Conservation (phyloP, 2,797 vertebrate genomes). For the Callimico goeldii region DNA sequence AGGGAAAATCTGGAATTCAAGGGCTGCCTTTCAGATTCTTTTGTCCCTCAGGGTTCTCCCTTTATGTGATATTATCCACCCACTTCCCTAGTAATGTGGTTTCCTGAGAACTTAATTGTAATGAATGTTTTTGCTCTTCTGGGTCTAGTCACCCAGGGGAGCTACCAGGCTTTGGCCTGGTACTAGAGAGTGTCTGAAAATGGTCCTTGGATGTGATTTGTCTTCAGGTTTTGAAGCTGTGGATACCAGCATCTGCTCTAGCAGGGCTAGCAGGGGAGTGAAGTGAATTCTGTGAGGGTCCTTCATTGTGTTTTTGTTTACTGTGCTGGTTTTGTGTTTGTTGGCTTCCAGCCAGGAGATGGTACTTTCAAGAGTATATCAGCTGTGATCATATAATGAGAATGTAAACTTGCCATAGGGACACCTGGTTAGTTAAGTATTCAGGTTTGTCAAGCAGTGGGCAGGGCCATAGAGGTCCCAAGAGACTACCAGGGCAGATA, state of each 20-base stretch:
- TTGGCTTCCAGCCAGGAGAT: neutral
- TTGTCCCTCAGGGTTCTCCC: neutral
- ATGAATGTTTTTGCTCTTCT: neutral
- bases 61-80: neutral
- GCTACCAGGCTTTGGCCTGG: neutral
- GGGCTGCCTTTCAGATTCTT: neutral
- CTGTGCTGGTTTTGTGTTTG: neutral
- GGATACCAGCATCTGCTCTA: neutral
- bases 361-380: neutral
- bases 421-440: neutral
- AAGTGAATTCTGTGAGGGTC: neutral
- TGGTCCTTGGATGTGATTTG: neutral
- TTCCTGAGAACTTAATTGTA: neutral
- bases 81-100: neutral
- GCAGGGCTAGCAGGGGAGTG: neutral
- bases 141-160: neutral
- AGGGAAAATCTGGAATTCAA: neutral
- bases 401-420: neutral
- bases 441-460: neutral
- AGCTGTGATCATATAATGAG: neutral
- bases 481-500: neutral
- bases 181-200: neutral
- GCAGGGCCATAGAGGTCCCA: neutral
- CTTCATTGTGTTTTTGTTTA: neutral
- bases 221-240: neutral